These are phyloP conservation scores for Mastomys natalensis DNA, from an alignment of 2,113 vertebrate species.

Conservation along the genomic window DNA sequence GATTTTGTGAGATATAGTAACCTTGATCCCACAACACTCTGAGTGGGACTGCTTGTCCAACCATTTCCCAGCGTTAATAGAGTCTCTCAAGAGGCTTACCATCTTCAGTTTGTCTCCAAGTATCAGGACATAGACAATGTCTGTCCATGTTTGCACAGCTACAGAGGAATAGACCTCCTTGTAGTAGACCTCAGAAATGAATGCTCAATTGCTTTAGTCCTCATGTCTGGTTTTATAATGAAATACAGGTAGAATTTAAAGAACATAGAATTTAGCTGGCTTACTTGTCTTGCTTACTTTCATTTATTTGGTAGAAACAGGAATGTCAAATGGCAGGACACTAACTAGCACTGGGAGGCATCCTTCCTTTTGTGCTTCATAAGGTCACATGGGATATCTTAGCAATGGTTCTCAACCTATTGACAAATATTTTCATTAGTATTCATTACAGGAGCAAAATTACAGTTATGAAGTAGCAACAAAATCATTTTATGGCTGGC, in stretches of 20 bases:
- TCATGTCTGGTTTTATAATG: neutral
- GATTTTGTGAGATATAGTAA: neutral
- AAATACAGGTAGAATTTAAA: neutral
- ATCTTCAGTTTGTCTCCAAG: neutral
- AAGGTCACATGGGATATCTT: neutral
- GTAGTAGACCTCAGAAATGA: neutral
- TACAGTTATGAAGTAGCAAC: neutral
- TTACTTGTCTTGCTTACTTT: neutral
- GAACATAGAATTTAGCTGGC: neutral
- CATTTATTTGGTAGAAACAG: neutral
- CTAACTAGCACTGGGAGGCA: neutral
- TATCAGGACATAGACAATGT: fast-evolving
- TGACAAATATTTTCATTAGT: neutral
- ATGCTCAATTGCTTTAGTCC: neutral
- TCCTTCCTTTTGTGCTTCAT: neutral
- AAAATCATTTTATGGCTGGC: neutral
- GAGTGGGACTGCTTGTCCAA: neutral
- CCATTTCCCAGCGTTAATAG: no score
- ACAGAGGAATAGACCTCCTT: neutral
- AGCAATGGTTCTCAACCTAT: neutral
- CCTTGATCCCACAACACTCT: neutral
- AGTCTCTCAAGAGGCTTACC: no score
- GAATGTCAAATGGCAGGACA: neutral
- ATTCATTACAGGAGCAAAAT: neutral
- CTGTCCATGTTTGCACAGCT: neutral